phyloP scores from a whole-genome alignment of 2,113 vertebrate species.

The Lethenteron camtschaticum region DNA sequence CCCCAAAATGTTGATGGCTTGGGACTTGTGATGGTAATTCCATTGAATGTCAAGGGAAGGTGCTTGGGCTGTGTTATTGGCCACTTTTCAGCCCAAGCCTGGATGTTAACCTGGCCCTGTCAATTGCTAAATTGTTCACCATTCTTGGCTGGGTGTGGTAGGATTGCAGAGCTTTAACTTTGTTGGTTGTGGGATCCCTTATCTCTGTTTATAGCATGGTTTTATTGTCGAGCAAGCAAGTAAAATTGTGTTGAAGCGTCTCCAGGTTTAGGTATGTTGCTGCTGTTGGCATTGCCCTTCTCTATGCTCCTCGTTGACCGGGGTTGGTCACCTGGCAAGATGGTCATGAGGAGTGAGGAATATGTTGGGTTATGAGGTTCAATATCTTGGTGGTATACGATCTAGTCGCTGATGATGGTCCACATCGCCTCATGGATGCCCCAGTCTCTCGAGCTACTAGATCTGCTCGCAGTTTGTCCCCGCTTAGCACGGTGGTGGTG shows the following conservation, averaged over 20 bases:
- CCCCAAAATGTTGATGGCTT: neutral
- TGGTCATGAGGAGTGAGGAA: conserved; percentile 1
- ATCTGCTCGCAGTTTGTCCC: neutral
- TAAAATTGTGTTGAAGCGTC: neutral
- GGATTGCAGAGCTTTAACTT: conserved; percentile 2
- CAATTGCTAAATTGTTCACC: conserved; percentile 1
- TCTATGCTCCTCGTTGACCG: neutral
- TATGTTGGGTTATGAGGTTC: neutral
- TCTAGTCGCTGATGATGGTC: neutral
- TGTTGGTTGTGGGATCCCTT: neutral
- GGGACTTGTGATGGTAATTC: neutral
- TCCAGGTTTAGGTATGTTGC: conserved; percentile 1
- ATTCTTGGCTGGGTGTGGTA: neutral
- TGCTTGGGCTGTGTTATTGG: neutral
- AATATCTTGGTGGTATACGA: neutral
- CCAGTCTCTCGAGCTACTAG: neutral
- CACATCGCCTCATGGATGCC: neutral
- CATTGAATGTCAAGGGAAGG: neutral
- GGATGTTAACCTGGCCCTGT: neutral
- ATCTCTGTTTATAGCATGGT: neutral
- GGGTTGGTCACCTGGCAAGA: conserved; percentile 1
- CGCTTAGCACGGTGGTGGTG: neutral
- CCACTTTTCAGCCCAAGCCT: neutral
- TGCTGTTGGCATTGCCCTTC: neutral
- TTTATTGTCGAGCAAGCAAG: neutral